phyloP scores from a whole-genome alignment of 2,888 invertebrate species.

The Drosophila ezoana region DNA sequence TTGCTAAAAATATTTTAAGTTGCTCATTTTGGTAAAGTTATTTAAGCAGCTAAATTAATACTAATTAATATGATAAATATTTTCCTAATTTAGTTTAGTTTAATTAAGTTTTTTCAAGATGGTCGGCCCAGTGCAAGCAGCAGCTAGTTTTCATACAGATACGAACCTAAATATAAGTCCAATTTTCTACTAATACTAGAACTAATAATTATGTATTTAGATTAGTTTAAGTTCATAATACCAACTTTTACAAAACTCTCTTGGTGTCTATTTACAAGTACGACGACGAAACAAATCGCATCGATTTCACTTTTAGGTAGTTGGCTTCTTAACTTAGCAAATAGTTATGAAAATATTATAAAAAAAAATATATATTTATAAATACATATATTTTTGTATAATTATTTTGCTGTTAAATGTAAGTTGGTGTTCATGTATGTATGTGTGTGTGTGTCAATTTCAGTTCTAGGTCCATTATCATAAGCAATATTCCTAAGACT shows the following conservation, averaged over 20 bases:
- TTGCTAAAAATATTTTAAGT: conserved; percentile 74
- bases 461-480: conserved; percentile 44
- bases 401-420: conserved; percentile 65
- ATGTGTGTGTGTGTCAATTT: conserved; percentile 57
- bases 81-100: conserved; percentile 32
- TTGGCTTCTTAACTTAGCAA: conserved; percentile 68
- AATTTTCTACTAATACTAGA: conserved; percentile 60
- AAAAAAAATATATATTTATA: conserved; percentile 21
- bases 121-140: conserved; percentile 70
- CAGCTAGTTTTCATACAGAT: conserved; percentile 58
- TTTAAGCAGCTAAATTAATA: conserved; percentile 42
- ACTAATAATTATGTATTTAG: conserved; percentile 36
- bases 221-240: conserved; percentile 55
- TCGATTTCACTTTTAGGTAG: conserved; percentile 68
- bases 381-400: conserved; percentile 72
- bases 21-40: conserved; percentile 61
- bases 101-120: conserved; percentile 24
- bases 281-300: conserved; percentile 45
- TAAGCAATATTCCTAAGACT: conserved; percentile 46
- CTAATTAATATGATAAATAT: conserved; percentile 2
- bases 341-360: conserved; percentile 57
- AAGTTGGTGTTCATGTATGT: conserved; percentile 43
- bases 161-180: conserved; percentile 52
- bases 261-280: conserved; percentile 81
- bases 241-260: conserved; percentile 73